Conservation (phyloP, 2,113 vertebrate species). For the Albula glossodonta region DNA sequence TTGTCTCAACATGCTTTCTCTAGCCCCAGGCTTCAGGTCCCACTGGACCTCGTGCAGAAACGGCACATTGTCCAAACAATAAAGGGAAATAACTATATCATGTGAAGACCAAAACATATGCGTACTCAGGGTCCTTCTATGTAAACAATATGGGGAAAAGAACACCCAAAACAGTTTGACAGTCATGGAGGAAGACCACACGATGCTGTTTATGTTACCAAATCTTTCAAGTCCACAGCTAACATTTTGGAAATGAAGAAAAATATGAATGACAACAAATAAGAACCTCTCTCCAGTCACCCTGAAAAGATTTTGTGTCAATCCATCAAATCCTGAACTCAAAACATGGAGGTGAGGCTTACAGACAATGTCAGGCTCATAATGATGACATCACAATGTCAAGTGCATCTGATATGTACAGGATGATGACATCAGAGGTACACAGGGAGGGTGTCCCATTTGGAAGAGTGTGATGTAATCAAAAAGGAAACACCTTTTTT, state of each 20-base stretch:
- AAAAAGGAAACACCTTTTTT: constrained; percentile 40
- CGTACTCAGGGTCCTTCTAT: constrained; percentile 43
- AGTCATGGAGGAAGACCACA: constrained; percentile 40
- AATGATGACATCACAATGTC: constrained; percentile 49
- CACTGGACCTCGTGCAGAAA: neutral
- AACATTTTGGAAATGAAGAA: constrained; percentile 29
- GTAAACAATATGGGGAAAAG: constrained; percentile 46
- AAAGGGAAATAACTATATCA: constrained; percentile 40
- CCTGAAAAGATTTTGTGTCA: constrained; percentile 12
- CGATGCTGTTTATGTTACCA: constrained; percentile 31
- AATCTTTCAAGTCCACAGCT: constrained; percentile 36
- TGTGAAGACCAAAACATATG: constrained; percentile 32
- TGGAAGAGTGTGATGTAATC: constrained; percentile 64
- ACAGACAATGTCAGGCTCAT: constrained; percentile 39
- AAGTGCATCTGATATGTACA: constrained; percentile 70
- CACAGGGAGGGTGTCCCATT: constrained; percentile 58
- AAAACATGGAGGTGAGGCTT: constrained; percentile 21
- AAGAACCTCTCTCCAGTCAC: constrained; percentile 51
- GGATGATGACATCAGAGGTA: constrained; percentile 51
- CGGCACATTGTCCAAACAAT: constrained; percentile 25
- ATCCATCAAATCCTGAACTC: constrained; percentile 40
- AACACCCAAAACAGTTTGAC: constrained; percentile 36
- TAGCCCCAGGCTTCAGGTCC: constrained; percentile 36
- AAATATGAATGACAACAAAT: constrained; percentile 23
- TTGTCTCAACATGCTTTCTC: constrained; percentile 61